These are phyloP conservation scores for Camptogramma bilineatum DNA, from an alignment of 2,888 invertebrate genomes.

Conservation along the genomic window DNA sequence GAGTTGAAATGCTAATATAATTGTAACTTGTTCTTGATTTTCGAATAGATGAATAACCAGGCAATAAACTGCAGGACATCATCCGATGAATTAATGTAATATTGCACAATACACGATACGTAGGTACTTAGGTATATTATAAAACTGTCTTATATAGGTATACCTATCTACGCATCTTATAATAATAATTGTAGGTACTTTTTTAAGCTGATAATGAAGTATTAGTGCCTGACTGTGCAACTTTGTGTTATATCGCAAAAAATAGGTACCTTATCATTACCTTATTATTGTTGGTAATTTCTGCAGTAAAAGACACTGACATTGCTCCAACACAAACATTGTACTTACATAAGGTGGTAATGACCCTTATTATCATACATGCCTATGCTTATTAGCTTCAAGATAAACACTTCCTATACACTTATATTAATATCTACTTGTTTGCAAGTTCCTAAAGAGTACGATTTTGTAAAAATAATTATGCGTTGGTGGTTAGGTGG, in stretches of 20 bases:
- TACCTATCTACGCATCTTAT: too few species aligned
- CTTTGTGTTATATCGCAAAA: background rate
- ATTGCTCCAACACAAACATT: background rate
- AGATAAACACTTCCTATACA: background rate
- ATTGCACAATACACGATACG: too few species aligned
- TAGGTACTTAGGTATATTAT: too few species aligned
- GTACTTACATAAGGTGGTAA: background rate
- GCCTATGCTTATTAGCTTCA: background rate
- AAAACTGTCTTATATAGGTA: too few species aligned
- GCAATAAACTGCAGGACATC: too few species aligned
- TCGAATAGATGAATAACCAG: too few species aligned
- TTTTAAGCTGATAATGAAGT: background rate
- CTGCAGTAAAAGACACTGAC: background rate
- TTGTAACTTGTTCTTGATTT: too few species aligned
- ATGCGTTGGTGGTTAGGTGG: background rate
- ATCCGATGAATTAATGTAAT: too few species aligned
- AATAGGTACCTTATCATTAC: background rate
- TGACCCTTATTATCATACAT: background rate
- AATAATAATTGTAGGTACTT: background rate
- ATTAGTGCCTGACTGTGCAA: background rate
- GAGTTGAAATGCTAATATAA: too few species aligned
- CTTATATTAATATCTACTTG: background rate
- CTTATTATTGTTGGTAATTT: background rate
- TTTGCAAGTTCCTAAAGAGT: background rate
- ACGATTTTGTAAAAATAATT: background rate